Evolutionary conservation across 2,113 vertebrate species (phyloP).

Genomic region (Gymnocephalus cernua): DNA sequence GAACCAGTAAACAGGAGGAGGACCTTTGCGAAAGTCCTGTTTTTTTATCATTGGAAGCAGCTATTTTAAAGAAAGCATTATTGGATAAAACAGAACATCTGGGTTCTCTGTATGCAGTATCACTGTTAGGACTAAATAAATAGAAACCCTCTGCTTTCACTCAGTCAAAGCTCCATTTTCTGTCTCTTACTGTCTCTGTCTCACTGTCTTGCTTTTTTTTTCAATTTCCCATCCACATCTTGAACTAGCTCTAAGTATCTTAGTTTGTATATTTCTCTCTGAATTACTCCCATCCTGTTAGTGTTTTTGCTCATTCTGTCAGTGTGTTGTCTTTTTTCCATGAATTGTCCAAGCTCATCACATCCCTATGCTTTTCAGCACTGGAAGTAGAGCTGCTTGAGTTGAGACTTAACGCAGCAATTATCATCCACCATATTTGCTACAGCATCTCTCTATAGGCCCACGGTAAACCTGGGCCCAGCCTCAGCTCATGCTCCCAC

Average conservation of each 20-base stretch:
- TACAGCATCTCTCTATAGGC: slow-evolving; percentile 53
- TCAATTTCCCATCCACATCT: slow-evolving; percentile 40
- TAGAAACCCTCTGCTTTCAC: slow-evolving; percentile 63
- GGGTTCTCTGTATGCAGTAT: slow-evolving; percentile 59
- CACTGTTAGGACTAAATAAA: slow-evolving; percentile 64
- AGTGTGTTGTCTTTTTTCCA: slow-evolving; percentile 10
- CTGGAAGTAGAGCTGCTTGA: slow-evolving; percentile 59
- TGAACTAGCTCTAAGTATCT: slow-evolving; percentile 33
- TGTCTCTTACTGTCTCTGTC: slow-evolving; percentile 32
- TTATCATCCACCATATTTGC: slow-evolving; percentile 51
- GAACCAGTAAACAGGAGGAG: slow-evolving; percentile 66
- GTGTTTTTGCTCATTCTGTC: slow-evolving; percentile 1
- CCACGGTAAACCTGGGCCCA: slow-evolving; percentile 57
- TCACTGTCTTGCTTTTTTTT: slow-evolving; percentile 47
- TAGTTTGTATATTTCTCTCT: slow-evolving; percentile 47
- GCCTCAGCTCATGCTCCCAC: slow-evolving; percentile 48
- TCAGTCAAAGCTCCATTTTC: slow-evolving; percentile 58
- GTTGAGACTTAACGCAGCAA: slow-evolving; percentile 53
- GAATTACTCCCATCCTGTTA: slow-evolving; percentile 30
- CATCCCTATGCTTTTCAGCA: slow-evolving; percentile 62
- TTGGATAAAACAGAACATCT: slow-evolving; percentile 80
- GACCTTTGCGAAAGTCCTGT: slow-evolving; percentile 64
- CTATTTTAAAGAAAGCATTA: slow-evolving; percentile 76
- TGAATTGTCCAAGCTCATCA: slow-evolving; percentile 48
- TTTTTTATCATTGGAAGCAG: slow-evolving; percentile 76